Evolutionary conservation across 2,888 invertebrate species (phyloP).

Genomic region (Ochropacha duplaris): DNA sequence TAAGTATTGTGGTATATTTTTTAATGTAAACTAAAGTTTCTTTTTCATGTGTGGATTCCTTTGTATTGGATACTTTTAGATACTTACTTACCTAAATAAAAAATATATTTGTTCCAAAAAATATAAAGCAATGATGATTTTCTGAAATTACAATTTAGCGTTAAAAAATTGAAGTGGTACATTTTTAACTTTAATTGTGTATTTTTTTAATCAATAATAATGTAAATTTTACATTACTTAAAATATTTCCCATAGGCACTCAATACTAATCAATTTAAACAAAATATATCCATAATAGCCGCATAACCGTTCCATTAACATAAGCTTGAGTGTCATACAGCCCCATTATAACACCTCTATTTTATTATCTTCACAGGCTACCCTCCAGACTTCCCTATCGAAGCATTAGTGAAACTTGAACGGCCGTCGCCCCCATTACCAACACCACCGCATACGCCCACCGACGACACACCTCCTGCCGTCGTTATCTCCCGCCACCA

Average conservation of each 20-base stretch:
- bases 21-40: constrained; percentile 9
- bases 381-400: constrained; percentile 83
- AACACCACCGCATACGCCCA: constrained; percentile 89
- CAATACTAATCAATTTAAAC: not conserved
- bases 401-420: constrained; percentile 83
- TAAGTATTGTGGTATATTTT: constrained; percentile 41
- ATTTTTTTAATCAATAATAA: not conserved
- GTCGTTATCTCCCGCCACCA: constrained; percentile 72
- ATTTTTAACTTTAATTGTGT: too few relatives aligned
- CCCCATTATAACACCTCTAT: constrained; percentile 6
- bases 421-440: constrained; percentile 84
- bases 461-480: constrained; percentile 82
- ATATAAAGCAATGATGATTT: too few relatives aligned
- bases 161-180: too few relatives aligned
- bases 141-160: too few relatives aligned
- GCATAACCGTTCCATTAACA: not conserved
- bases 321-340: not conserved
- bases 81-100: too few relatives aligned
- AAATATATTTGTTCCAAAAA: too few relatives aligned
- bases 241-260: not conserved
- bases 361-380: constrained; percentile 74
- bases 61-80: too few relatives aligned
- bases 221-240: not conserved
- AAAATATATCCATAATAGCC: not conserved
- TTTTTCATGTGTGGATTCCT: not conserved